These are phyloP conservation scores for Hoplodrina ambigua DNA, from an alignment of 2,888 invertebrate genomes.

Conservation along the genomic window DNA sequence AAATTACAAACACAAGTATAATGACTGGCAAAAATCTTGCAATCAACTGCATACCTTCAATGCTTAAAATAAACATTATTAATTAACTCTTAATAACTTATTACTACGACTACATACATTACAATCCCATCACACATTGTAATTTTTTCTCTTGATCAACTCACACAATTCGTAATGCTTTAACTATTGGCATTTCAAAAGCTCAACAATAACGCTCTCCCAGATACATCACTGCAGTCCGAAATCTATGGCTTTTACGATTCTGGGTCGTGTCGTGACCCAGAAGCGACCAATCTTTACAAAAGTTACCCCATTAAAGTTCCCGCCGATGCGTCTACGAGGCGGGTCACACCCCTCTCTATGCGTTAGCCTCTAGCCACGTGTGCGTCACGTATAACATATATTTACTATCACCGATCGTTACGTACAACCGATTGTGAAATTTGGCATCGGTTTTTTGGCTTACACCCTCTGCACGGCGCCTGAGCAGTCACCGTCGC, in stretches of 20 bases:
- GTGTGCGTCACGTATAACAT: slow-evolving; percentile 30
- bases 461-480: slow-evolving; percentile 68
- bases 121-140: no score
- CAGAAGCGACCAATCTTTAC: neutral
- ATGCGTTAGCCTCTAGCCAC: slow-evolving; percentile 30
- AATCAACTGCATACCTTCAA: no score
- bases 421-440: slow-evolving; percentile 75
- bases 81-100: no score
- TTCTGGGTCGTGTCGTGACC: slow-evolving; percentile 3
- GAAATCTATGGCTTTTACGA: neutral
- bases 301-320: neutral
- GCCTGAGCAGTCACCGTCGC: slow-evolving; percentile 70
- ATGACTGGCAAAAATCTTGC: no score
- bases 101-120: no score
- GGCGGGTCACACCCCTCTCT: slow-evolving; percentile 11
- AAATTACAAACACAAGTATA: no score
- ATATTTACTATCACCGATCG: slow-evolving; percentile 46
- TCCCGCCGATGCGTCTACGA: neutral
- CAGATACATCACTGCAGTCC: neutral
- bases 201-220: neutral
- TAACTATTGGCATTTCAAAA: no score
- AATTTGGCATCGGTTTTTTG: slow-evolving; percentile 85
- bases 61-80: no score
- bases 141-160: no score
- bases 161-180: no score